Conservation (phyloP, 2,113 vertebrate genomes). For the Macrotis lagotis region DNA sequence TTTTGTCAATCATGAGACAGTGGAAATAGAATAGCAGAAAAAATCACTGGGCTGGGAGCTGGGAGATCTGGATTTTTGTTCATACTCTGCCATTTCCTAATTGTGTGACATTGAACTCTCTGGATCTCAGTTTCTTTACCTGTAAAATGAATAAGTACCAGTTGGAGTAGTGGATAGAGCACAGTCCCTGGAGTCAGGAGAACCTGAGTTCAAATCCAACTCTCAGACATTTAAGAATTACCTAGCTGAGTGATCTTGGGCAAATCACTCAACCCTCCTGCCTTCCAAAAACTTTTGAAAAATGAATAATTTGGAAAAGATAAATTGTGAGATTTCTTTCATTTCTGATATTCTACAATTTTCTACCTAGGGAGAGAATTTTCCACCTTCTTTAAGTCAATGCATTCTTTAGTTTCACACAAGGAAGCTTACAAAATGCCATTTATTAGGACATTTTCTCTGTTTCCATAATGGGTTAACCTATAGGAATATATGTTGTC, state of each 20-base stretch:
- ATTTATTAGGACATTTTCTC: not conserved
- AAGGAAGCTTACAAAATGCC: not conserved
- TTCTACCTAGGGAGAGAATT: not conserved
- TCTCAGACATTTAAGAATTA: too few relatives aligned
- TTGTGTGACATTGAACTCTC: not conserved
- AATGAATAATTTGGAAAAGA: too few relatives aligned
- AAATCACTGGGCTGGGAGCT: not conserved
- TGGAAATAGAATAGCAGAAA: not conserved
- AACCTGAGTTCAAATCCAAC: too few relatives aligned
- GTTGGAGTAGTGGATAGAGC: too few relatives aligned
- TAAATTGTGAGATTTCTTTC: too few relatives aligned
- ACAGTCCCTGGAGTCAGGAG: too few relatives aligned
- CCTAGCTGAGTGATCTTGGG: too few relatives aligned
- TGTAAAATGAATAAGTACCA: not conserved
- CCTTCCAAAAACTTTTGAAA: too few relatives aligned
- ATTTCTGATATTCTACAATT: not conserved
- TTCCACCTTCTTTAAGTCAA: not conserved
- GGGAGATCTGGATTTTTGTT: not conserved
- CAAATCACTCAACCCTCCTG: too few relatives aligned
- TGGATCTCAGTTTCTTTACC: not conserved
- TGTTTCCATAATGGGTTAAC: not conserved
- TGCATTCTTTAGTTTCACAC: not conserved
- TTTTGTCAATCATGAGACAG: not conserved
- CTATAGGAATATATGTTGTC: not conserved
- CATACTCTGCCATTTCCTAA: not conserved